phyloP scores from a whole-genome alignment of 2,888 invertebrate species.

The Trilocha varians region DNA sequence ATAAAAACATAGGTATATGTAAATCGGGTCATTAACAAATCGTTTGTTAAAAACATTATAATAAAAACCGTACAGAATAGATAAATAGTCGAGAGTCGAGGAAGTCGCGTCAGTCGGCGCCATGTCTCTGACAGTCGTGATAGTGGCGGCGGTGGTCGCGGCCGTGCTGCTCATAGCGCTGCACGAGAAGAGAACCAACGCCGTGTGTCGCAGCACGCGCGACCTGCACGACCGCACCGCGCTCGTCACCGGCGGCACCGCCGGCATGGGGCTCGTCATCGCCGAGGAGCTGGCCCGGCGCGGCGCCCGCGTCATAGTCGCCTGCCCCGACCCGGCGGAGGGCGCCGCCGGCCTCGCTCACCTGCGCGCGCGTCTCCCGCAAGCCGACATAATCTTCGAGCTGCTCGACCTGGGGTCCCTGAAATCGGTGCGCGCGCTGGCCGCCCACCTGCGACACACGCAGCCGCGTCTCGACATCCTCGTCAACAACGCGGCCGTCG shows the following conservation, averaged over 20 bases:
- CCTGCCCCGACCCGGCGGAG: constrained; percentile 53
- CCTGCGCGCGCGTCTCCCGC: constrained; percentile 77
- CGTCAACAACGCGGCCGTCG: constrained; percentile 92
- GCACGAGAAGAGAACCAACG: constrained; percentile 23
- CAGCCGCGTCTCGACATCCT: constrained; percentile 84
- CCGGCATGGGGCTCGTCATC: constrained; percentile 56
- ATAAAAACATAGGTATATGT: no score
- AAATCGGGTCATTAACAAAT: no score
- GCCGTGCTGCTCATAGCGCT: constrained; percentile 12
- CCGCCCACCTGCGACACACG: constrained; percentile 79
- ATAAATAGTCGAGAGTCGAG: no score
- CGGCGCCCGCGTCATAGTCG: constrained; percentile 55
- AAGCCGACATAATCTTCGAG: constrained; percentile 78
- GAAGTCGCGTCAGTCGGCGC: background rate
- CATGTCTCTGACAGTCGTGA: constrained; percentile 3
- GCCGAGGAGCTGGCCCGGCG: constrained; percentile 52
- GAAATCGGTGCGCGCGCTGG: constrained; percentile 85
- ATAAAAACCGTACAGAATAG: no score
- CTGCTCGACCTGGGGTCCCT: constrained; percentile 82
- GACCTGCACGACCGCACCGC: constrained; percentile 19
- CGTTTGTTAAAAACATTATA: no score
- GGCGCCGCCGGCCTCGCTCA: constrained; percentile 65
- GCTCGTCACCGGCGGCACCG: constrained; percentile 55
- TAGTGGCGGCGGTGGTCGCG: constrained; percentile 9
- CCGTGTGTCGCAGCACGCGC: constrained; percentile 17